Evolutionary conservation across 92 coral and sea anemone species (phyloP), one percentile per base, ranked within the genome.

Genomic region (Montipora capitata): DNA sequence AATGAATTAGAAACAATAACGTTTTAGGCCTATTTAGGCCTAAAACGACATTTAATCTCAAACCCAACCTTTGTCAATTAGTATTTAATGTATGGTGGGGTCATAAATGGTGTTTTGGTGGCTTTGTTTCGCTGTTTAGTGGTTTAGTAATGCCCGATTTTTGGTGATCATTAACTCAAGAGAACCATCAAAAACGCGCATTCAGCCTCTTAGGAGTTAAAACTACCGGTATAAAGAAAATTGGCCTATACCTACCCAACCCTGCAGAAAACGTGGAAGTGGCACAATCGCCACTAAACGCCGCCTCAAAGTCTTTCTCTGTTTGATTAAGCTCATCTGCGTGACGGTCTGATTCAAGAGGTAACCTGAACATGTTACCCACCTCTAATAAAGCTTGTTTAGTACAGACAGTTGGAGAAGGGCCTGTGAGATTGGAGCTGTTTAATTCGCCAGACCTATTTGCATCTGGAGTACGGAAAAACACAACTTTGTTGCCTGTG

Each of bases 281-380:
- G 13, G 87, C 54, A 12, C 17, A 41, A 17, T 82, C 87, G 57
- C 92, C 92, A 57, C 92, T 88, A 48, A 97, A 97, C 4, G 96
- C 96, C 10, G 96, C 98, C 64, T 97, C 99, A 59, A 97, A 95
- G 18, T 96, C 98, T 35, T 58, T 87, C 20, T 94, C 96, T 2
- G 72, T 87, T 52, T 84, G 72, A 66, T 78, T 78, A 16, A 87
- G 67, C n/a, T 74, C 42, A 18, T 48, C 74, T 3, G 69, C 68
- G 42, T 71, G 81, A 5, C 52, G 52, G 72, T 90, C 94, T 0
- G 88, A 77, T 78, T 85, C 95, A 35, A 97, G 91, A 12, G 99
- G 96, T 27, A 92, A 93, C 56, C 83, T 92, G 63, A 97, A 97
- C 99, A 96, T 96, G 20, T 98, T 93, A 81, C 93, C 85, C 27